A percentile compares a stretch with the other conserved stretches of the same genome.
These are phyloP conservation scores for Epinotia brunnichana DNA, from an alignment of 2,888 invertebrate genomes.

Conservation along the genomic window DNA sequence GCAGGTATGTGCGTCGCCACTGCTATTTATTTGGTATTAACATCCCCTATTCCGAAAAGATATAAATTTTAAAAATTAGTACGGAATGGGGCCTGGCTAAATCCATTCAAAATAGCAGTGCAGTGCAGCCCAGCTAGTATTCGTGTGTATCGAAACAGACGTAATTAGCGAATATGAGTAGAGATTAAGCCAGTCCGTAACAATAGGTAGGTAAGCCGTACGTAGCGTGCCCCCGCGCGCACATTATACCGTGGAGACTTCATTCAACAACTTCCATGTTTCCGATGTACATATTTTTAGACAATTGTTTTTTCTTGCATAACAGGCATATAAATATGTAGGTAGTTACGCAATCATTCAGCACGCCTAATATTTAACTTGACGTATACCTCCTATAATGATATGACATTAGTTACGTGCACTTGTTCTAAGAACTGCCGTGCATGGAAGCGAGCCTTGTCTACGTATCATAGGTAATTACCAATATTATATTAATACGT, in stretches of 20 bases:
- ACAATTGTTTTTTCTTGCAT: neutral
- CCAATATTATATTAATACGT: no score
- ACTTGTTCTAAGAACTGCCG: no score
- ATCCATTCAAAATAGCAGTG: neutral
- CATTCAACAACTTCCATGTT: neutral
- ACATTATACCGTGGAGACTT: conserved; percentile 17
- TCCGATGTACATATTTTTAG: neutral
- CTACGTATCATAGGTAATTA: no score
- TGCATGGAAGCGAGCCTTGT: no score
- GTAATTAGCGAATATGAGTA: conserved; percentile 70
- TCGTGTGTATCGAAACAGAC: conserved; percentile 49
- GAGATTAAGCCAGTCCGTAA: conserved; percentile 64
- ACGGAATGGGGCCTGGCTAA: neutral
- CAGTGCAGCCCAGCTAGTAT: conserved; percentile 7
- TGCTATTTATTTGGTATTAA: no score
- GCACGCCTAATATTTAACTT: no score
- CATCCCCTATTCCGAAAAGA: neutral
- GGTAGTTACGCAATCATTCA: no score
- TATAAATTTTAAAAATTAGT: neutral
- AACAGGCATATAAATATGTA: no score
- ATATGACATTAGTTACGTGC: no score
- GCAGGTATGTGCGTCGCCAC: no score
- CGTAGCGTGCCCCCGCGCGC: conserved; percentile 63
- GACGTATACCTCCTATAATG: no score
- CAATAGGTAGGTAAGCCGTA: conserved; percentile 57